Conservation (phyloP, 2,797 vertebrate genomes). For the Euthynnus affinis region DNA sequence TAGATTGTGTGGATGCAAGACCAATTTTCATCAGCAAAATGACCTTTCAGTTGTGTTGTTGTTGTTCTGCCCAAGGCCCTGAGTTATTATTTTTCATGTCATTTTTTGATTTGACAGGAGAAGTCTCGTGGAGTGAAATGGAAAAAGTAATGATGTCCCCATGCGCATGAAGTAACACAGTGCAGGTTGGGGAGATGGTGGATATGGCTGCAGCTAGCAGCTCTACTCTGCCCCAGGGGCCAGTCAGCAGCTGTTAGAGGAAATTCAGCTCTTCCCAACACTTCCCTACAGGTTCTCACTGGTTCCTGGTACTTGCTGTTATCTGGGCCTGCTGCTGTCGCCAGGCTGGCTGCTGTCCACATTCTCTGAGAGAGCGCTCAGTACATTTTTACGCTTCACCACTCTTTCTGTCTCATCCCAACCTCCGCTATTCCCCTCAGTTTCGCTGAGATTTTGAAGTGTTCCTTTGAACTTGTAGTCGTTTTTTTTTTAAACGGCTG, state of each 20-base stretch:
- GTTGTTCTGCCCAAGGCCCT: conserved; percentile 47
- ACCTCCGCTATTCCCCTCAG: conserved; percentile 55
- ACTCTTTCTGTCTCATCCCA: conserved; percentile 68
- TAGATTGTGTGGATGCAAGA: conserved; percentile 63
- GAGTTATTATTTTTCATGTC: conserved; percentile 73
- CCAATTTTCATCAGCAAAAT: conserved; percentile 68
- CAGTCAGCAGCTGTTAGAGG: conserved; percentile 73
- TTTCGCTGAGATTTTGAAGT: conserved; percentile 64
- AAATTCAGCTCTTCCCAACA: conserved; percentile 56
- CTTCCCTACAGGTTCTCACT: conserved; percentile 64
- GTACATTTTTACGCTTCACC: conserved; percentile 68
- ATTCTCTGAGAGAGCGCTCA: conserved; percentile 62
- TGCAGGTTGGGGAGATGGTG: conserved; percentile 61
- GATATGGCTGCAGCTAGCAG: conserved; percentile 50
- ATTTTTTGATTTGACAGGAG: conserved; percentile 72
- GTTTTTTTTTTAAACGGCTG: conserved; percentile 49
- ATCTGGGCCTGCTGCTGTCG: conserved; percentile 72
- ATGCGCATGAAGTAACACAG: conserved; percentile 22
- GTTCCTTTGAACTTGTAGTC: conserved; percentile 60
- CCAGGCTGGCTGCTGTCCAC: conserved; percentile 71
- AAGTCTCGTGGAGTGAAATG: conserved; percentile 67
- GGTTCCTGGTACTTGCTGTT: conserved; percentile 68
- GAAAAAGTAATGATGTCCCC: conserved; percentile 77
- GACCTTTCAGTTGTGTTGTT: conserved; percentile 69
- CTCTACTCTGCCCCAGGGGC: conserved; percentile 64